phyloP scores from a whole-genome alignment of 2,888 invertebrate species.

The Barypeithes pellucidus region DNA sequence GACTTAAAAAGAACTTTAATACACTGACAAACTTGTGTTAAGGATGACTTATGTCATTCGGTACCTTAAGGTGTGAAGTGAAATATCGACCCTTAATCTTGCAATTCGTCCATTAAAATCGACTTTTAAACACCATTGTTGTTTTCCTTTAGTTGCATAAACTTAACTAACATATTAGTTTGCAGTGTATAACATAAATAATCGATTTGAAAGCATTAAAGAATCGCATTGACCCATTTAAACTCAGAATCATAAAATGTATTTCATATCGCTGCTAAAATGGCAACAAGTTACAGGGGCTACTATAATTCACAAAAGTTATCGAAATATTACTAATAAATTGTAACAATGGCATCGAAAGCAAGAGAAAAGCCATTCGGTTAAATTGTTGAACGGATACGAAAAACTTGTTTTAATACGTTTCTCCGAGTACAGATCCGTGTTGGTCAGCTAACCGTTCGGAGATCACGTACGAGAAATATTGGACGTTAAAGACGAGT shows the following conservation, averaged over 20 bases:
- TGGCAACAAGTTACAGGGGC: slow-evolving; percentile 23
- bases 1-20: no score
- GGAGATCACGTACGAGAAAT: slow-evolving; percentile 49
- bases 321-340: slow-evolving; percentile 30
- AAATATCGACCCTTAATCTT: no score
- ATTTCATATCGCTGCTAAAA: not conserved
- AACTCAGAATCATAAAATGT: slow-evolving; percentile 6
- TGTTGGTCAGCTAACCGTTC: slow-evolving; percentile 38
- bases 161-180: no score
- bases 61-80: no score
- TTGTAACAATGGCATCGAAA: slow-evolving; percentile 28
- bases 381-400: slow-evolving; percentile 38
- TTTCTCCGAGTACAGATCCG: slow-evolving; percentile 36
- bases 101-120: no score
- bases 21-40: no score
- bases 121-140: no score
- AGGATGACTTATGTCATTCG: no score
- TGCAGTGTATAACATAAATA: not conserved
- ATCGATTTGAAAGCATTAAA: not conserved
- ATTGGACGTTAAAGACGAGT: slow-evolving; percentile 58
- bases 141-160: no score
- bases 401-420: slow-evolving; percentile 47
- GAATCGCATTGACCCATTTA: not conserved
- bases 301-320: slow-evolving; percentile 18
- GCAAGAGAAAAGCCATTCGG: slow-evolving; percentile 33